phyloP scores from a whole-genome alignment of 37 sponge, comb jelly and placozoan genomes.

The Axinella damicornis region DNA sequence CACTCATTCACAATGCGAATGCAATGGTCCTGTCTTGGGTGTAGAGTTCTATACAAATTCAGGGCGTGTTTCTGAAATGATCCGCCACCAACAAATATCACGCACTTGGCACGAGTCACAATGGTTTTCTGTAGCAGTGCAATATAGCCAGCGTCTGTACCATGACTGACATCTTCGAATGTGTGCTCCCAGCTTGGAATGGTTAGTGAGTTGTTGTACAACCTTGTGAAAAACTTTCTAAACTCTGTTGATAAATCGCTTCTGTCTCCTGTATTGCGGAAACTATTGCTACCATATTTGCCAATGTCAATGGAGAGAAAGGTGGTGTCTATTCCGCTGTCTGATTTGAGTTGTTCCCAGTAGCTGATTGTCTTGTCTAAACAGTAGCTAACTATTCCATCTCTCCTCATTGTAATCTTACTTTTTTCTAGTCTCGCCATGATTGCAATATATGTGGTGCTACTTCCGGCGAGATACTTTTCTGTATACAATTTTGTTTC shows the following conservation, averaged over 20 bases:
- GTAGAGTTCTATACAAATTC: slow-evolving; percentile 3
- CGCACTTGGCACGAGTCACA: slow-evolving; percentile 34
- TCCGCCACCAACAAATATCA: slow-evolving; percentile 54
- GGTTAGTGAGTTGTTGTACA: slow-evolving; percentile 17
- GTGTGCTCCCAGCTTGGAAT: slow-evolving; percentile 27
- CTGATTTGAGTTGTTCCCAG: not conserved
- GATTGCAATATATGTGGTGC: slow-evolving; percentile 10
- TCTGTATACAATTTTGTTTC: slow-evolving; percentile 27
- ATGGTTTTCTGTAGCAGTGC: slow-evolving; percentile 42
- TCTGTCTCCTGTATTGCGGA: not conserved
- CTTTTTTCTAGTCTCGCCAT: slow-evolving; percentile 39
- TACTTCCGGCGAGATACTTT: not conserved
- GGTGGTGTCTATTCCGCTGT: slow-evolving; percentile 5
- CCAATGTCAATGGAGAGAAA: slow-evolving; percentile 43
- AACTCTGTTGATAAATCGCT: slow-evolving; percentile 5
- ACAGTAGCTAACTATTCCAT: not conserved
- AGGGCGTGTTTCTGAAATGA: slow-evolving; percentile 51
- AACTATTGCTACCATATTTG: slow-evolving; percentile 38
- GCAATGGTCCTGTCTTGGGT: slow-evolving; percentile 10
- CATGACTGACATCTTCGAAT: slow-evolving; percentile 25
- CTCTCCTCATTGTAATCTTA: not conserved
- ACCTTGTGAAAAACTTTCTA: slow-evolving; percentile 22
- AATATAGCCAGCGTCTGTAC: slow-evolving; percentile 20
- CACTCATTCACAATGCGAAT: slow-evolving; percentile 23
- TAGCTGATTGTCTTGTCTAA: not conserved